These are phyloP conservation scores for Eleginops maclovinus DNA, from an alignment of 2,113 vertebrate species.

Conservation along the genomic window DNA sequence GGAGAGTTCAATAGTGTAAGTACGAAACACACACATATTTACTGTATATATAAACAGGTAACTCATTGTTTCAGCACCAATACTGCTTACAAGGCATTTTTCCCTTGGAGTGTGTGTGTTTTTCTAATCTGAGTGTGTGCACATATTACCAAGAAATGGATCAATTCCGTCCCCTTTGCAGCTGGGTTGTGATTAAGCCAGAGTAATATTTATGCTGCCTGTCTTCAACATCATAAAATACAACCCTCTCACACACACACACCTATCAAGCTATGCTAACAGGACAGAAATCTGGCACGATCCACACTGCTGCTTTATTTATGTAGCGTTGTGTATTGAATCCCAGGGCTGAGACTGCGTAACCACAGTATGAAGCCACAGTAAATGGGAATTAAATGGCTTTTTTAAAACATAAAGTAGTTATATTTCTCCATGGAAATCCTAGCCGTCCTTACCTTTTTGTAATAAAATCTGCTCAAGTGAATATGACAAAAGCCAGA, in stretches of 20 bases:
- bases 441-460: slow-evolving; percentile 27
- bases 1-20: slow-evolving; percentile 43
- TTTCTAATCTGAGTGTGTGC: slow-evolving; percentile 38
- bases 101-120: slow-evolving; percentile 24
- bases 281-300: slow-evolving; percentile 74
- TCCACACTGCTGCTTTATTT: slow-evolving; percentile 77
- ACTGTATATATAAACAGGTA: slow-evolving; percentile 32
- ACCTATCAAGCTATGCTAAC: slow-evolving; percentile 59
- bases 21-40: slow-evolving; percentile 20
- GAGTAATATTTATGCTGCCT: slow-evolving; percentile 74
- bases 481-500: slow-evolving; percentile 45
- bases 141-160: slow-evolving; percentile 67
- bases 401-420: slow-evolving; percentile 31
- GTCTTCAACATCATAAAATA: slow-evolving; percentile 79
- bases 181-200: slow-evolving; percentile 75
- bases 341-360: slow-evolving; percentile 72
- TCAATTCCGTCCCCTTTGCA: slow-evolving; percentile 68
- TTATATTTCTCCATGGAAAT: slow-evolving; percentile 53
- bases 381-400: slow-evolving; percentile 9
- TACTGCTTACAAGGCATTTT: slow-evolving; percentile 55
- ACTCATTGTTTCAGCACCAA: slow-evolving; percentile 33
- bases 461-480: slow-evolving; percentile 41
- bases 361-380: slow-evolving; percentile 39
- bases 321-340: slow-evolving; percentile 70
- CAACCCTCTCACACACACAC: slow-evolving; percentile 27